These are phyloP conservation scores for Todus mexicanus DNA, from an alignment of 2,797 vertebrate species.

Conservation along the genomic window DNA sequence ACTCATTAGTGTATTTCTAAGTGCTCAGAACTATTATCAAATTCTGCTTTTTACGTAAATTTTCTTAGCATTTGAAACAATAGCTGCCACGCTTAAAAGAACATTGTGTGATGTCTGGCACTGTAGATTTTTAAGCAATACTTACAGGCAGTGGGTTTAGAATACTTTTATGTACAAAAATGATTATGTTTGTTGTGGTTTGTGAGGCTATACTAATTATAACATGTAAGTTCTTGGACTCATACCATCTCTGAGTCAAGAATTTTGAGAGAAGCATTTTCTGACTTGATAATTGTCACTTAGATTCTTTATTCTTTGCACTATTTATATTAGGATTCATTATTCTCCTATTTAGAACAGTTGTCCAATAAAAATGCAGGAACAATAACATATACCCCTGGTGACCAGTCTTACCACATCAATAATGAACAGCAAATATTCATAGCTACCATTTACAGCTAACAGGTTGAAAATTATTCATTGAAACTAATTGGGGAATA, in stretches of 20 bases:
- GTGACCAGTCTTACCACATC: not conserved
- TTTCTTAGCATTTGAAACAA: constrained; percentile 1
- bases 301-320: not conserved
- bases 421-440: not conserved
- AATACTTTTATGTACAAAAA: not conserved
- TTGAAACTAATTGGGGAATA: not conserved
- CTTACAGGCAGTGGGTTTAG: not conserved
- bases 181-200: not conserved
- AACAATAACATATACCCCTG: not conserved
- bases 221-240: not conserved
- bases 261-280: not conserved
- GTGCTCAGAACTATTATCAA: not conserved
- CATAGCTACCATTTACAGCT: not conserved
- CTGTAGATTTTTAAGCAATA: not conserved
- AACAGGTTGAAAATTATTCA: not conserved
- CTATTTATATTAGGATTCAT: not conserved
- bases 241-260: not conserved
- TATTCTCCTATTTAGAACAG: not conserved
- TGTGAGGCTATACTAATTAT: not conserved
- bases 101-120: not conserved
- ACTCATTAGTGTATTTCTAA: not conserved
- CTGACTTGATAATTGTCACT: not conserved
- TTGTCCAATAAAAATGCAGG: not conserved
- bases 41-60: not conserved
- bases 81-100: not conserved